Conservation (phyloP, 2,113 vertebrate genomes). For the Paracyprichromis sp. region DNA sequence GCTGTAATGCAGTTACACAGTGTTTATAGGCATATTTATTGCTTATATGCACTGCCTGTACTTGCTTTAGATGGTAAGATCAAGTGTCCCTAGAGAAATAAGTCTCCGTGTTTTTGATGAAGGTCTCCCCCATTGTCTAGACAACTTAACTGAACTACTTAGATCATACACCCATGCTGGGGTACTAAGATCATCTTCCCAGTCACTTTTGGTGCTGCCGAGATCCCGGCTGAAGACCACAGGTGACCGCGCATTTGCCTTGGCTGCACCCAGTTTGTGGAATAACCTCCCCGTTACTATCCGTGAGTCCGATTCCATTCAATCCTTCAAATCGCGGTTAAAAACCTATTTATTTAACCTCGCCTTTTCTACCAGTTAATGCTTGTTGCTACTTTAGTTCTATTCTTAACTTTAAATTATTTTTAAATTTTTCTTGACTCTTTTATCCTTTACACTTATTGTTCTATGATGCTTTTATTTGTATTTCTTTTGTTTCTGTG, state of each 20-base stretch:
- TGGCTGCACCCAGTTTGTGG: background rate
- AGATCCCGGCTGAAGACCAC: background rate
- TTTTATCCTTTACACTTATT: background rate
- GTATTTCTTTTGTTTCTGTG: background rate
- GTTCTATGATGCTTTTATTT: background rate
- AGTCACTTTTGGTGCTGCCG: background rate
- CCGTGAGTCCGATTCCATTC: background rate
- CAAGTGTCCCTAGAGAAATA: background rate
- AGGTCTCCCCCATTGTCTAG: background rate
- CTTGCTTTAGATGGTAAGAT: background rate
- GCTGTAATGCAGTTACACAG: background rate
- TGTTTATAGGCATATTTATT: background rate
- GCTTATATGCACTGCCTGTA: background rate
- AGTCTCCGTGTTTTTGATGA: background rate
- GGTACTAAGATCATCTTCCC: background rate
- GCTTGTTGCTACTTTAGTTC: background rate
- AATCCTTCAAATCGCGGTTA: background rate
- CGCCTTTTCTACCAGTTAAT: background rate
- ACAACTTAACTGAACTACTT: background rate
- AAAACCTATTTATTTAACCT: background rate
- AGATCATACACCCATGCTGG: background rate
- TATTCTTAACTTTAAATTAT: background rate
- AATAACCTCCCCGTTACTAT: background rate
- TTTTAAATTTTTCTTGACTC: rapidly evolving
- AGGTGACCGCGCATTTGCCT: background rate